These are phyloP conservation scores for Heliconius hewitsoni DNA, from an alignment of 1,140 invertebrate genomes.

Conservation along the genomic window DNA sequence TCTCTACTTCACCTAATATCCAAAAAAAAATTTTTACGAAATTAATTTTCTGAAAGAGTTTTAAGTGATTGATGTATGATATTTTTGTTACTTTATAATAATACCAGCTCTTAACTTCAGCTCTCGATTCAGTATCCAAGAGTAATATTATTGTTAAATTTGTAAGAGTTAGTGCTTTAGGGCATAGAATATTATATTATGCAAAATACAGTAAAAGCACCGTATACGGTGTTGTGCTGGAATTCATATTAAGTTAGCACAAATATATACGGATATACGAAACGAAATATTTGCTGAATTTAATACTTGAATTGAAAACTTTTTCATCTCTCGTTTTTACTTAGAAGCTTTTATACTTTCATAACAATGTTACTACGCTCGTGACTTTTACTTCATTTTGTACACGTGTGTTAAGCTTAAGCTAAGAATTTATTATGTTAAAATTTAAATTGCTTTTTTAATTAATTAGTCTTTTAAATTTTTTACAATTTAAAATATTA, in stretches of 20 bases:
- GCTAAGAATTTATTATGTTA: not conserved
- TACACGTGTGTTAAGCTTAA: not conserved
- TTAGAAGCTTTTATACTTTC: conserved; percentile 3
- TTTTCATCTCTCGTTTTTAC: conserved; percentile 9
- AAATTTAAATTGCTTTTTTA: not conserved
- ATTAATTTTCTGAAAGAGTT: not conserved
- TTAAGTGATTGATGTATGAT: not conserved
- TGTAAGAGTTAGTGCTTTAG: conserved; percentile 10
- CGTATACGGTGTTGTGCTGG: not conserved
- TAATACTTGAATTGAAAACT: conserved; percentile 2
- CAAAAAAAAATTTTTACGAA: not conserved
- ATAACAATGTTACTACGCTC: conserved; percentile 9
- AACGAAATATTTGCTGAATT: conserved; percentile 5
- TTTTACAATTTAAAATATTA: not conserved
- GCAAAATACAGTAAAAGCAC: not conserved
- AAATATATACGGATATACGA: not conserved
- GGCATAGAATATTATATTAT: not conserved
- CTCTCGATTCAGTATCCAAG: not conserved
- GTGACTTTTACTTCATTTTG: conserved; percentile 5
- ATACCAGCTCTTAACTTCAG: not conserved
- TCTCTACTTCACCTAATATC: not conserved
- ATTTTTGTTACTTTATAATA: conserved; percentile 5
- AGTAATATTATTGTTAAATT: conserved; percentile 7
- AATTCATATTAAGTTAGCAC: not conserved
- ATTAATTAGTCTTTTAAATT: not conserved